Base-by-base conservation (phyloP, 2,888 invertebrate species). In the Netelia melanura region DNA sequence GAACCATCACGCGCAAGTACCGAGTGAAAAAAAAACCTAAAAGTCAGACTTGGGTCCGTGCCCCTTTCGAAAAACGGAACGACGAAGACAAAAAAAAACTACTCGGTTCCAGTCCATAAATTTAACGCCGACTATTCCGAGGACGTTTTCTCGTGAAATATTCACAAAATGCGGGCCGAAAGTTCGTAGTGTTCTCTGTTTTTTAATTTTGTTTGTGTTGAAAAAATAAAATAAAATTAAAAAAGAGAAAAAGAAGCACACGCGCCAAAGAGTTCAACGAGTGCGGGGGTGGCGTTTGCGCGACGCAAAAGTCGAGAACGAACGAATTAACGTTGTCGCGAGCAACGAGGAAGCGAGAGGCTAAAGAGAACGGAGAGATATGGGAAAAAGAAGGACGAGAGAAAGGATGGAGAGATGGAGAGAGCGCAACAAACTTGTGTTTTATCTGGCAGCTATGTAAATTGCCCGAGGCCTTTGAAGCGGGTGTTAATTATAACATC, bases 401-500 rank as follows among this genome's bases (percentile, higher is more conserved):
- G 43, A 44, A 48, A 21, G 56, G 71, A 30, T 64, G 54, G 58
- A 72, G 44, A 38, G 52, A 75, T 38, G 48, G 74, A 65, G 67
- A 74, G 52, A 72, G 25, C 0, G 62, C 62, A 23, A 76, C 72
- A 62, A 84, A 81, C 77, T 76, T 77, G 67, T 84, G 82, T 86
- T 88, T 88, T 88, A 87, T 87, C 86, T 86, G 81, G 82, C 82
- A 74, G 72, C 81, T 75, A 85, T 85, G 87, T 87, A 87, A 87
- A 88, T 88, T 86, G 86, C 85, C 64, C 85, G 83, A 79, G 83
- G 87, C 83, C 86, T 85, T 86, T 85, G 86, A 83, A 83, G 85
- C 84, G 78, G 74, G 85, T 85, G 86, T 88, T 88, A 88, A 87
- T 86, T 86, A 87, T 87, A 86, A 87, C 86, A 84, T 84, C 75